phyloP scores from a whole-genome alignment of 64 coral and sea anemone species.

The Stichodactyla helianthus region DNA sequence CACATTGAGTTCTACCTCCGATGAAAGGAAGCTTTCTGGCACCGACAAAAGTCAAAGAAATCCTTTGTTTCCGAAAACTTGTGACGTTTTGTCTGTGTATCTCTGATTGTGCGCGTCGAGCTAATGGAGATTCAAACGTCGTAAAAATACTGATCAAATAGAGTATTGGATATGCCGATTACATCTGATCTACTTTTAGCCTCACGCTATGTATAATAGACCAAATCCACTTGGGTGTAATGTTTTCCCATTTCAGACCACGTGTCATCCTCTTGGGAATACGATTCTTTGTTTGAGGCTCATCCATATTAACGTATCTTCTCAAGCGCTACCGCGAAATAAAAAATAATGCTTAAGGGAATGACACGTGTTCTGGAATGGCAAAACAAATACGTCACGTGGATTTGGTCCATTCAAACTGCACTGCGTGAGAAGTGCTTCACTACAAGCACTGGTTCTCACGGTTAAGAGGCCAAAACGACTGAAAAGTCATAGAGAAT shows the following conservation, averaged over 20 bases:
- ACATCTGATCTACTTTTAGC: too few species aligned
- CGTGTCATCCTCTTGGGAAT: too few species aligned
- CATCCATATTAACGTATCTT: too few species aligned
- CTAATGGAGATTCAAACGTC: background rate
- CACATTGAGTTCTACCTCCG: background rate
- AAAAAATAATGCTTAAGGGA: too few species aligned
- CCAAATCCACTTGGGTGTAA: too few species aligned
- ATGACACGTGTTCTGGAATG: too few species aligned
- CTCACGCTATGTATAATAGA: too few species aligned
- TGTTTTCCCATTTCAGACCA: too few species aligned
- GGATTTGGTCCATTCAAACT: background rate
- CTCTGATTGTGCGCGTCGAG: conserved; percentile 1
- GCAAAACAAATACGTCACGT: too few species aligned
- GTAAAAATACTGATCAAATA: background rate
- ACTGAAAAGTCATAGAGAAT: background rate
- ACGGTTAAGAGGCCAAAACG: background rate
- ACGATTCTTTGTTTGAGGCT: too few species aligned
- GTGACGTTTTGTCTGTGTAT: conserved; percentile 11
- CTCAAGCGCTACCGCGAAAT: too few species aligned
- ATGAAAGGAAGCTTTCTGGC: background rate
- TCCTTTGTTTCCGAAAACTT: background rate
- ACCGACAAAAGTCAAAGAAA: background rate
- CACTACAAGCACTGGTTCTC: background rate
- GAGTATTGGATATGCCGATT: background rate
- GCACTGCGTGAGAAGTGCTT: background rate